Evolutionary conservation across 1,140 invertebrate species (phyloP).

Genomic region (Caenorhabditis briggsae): DNA sequence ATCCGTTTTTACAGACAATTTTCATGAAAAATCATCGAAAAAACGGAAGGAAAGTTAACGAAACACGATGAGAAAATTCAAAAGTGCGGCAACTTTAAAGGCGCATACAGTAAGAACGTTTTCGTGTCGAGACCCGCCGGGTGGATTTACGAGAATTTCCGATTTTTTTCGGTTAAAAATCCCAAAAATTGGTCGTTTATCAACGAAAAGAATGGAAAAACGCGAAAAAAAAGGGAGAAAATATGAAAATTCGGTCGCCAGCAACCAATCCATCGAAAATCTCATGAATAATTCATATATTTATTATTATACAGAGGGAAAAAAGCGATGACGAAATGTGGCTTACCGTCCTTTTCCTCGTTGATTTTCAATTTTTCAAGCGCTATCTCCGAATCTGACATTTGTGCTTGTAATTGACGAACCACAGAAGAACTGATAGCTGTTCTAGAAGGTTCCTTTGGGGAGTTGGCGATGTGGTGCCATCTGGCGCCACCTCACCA

Average conservation of each 20-base stretch:
- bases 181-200: too few species aligned
- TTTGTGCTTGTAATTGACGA: neutral
- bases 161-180: neutral
- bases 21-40: neutral
- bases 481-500: too few species aligned
- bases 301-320: neutral
- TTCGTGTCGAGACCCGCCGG: neutral
- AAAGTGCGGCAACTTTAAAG: neutral
- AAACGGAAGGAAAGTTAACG: neutral
- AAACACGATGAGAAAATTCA: neutral
- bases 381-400: slow-evolving; percentile 22
- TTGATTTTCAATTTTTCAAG: slow-evolving; percentile 13
- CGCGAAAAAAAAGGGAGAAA: neutral
- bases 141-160: neutral
- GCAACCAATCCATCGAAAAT: neutral
- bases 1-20: too few species aligned
- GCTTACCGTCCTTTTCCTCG: neutral
- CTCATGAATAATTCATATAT: slow-evolving; percentile 17
- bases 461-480: too few species aligned
- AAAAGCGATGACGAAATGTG: neutral
- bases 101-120: neutral
- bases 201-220: neutral
- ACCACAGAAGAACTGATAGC: neutral
- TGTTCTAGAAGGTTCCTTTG: too few species aligned
- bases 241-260: too few species aligned